These are phyloP conservation scores for Drosophila demipolita DNA, from an alignment of 2,888 invertebrate genomes.

Conservation along the genomic window DNA sequence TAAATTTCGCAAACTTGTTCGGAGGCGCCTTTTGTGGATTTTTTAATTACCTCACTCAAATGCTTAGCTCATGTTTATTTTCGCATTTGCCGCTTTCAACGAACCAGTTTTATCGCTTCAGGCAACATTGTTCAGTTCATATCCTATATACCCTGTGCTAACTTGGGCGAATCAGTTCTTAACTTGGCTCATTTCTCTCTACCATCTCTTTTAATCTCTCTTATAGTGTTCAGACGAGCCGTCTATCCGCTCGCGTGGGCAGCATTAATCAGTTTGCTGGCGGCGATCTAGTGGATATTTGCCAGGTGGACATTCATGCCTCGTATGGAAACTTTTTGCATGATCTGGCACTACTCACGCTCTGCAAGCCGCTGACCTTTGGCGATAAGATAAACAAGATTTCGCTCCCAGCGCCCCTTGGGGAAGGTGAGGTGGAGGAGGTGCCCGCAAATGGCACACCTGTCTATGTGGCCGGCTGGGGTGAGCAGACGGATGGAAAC, in stretches of 20 bases:
- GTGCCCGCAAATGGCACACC: constrained; percentile 59
- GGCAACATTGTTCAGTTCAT: not conserved
- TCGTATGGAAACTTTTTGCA: constrained; percentile 81
- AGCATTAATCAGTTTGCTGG: constrained; percentile 82
- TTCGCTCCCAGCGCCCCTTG: constrained; percentile 45
- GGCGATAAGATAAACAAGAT: constrained; percentile 64
- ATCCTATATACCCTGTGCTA: not conserved
- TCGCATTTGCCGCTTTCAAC: not conserved
- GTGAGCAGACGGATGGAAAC: constrained; percentile 63
- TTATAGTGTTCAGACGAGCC: constrained; percentile 51
- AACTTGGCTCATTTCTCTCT: not conserved
- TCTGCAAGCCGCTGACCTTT: constrained; percentile 55
- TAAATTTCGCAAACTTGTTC: not conserved
- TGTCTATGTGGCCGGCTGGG: constrained; percentile 82
- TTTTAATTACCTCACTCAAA: constrained; percentile 1
- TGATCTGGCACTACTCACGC: constrained; percentile 75
- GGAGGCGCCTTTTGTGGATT: not conserved
- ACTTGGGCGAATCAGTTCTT: not conserved
- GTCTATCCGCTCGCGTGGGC: constrained; percentile 74
- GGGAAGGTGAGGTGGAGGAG: constrained; percentile 19
- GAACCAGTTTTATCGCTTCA: not conserved
- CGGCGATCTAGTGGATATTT: constrained; percentile 67
- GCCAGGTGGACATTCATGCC: constrained; percentile 67
- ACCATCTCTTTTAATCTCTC: not conserved
- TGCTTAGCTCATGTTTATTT: not conserved